Base-by-base conservation (phyloP, 2,888 invertebrate genomes). In the Epinotia demarniana region DNA sequence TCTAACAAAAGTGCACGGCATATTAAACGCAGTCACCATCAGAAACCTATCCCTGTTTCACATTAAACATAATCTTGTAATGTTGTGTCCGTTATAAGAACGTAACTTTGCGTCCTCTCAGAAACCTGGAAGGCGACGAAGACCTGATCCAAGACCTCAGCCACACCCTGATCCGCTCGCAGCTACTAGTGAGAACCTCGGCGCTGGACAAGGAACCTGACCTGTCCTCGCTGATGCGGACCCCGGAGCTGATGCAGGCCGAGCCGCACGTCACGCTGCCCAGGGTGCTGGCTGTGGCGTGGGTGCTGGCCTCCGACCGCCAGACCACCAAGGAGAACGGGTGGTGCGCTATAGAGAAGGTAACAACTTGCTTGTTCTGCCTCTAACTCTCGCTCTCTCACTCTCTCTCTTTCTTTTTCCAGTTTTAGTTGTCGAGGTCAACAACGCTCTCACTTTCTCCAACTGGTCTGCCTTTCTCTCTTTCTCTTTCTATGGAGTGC, bases 211-310 rank as follows among this genome's bases (percentile, higher is more conserved):
- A 23, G 4, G 75, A 75, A 11, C 75, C 75, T 2, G 60, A 71
- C 33, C 53, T 75, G 39, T 13, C 64, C 13, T 23, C 75, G 3
- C 49, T 75, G 39, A 64, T 75, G n/a, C 64, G 43, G 23, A 75
- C 64, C 2, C 70, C 70, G 8, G 19, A 63, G n/a, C 43, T 64
- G 0, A 71, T 75, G 75, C 70, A 66, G 64, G 75, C 64, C 49
- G 70, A 75, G 64, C 75, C 75, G 3, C 70, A 66, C 27, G 68
- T 39, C 19, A 75, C 75, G 23, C 53, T 75, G n/a, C 75, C 75
- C 2, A 70, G 75, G 64, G 43, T 75, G 5, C 1, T 75, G 60
- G 75, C 64, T 13, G 60, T 33, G 43, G 27, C 53, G 13, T 75
- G 75, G 75, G n/a, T 71, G 58, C 23, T 75, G 39, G 70, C 70